Base-by-base conservation (phyloP, 2,888 invertebrate genomes). In the Minunthozetes semirufus region DNA sequence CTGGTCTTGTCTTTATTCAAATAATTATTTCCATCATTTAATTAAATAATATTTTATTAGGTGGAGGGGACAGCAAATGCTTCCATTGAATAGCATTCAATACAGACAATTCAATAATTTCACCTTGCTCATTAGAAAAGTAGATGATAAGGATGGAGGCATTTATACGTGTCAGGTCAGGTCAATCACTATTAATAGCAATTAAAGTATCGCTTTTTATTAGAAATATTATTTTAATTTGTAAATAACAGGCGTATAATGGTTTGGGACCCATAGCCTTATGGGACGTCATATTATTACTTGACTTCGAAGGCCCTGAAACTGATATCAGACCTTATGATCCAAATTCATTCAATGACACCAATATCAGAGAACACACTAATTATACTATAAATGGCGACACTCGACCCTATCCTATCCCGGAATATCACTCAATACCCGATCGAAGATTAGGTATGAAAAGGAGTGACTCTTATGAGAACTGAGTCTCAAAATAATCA, bases 121-220 rank as follows among this genome's bases (percentile, higher is more conserved):
- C 82, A 88, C 90, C 1, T 85, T 96, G 66, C 86, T 88, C 76
- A 91, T 96, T 80, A 86, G 88, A 73, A 85, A 87, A 0, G 88
- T 94, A 17, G 86, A 87, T 48, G 80, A 89, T 25, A 87, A 88
- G 8, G 90, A 90, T 80, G 86, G 93, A 73, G 95, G 94, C 5
- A 87, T 89, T 72, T 96, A 96, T 84, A 90, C 89, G 8, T 96
- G 96, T 81, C 90, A 91, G 22, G 74, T 73, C 61, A 22, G 72
- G n/a, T 42, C n/a, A 48, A 33, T 22, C 48, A 4, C 22, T 42
- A n/a, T 25, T 4, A n/a, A n/a, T n/a, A n/a, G n/a, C 29, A 42
- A 13, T 6, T 42, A 6, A 42, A 22, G 17, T 17, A 17, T 9
- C 48, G n/a, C n/a, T 19, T 72, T n/a, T 25, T 15, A 9, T 5